A percentile compares a stretch with the other conserved stretches of the same genome.
These are phyloP conservation scores for Hypothenemus hampei DNA, from an alignment of 1,140 invertebrate species.

Conservation along the genomic window DNA sequence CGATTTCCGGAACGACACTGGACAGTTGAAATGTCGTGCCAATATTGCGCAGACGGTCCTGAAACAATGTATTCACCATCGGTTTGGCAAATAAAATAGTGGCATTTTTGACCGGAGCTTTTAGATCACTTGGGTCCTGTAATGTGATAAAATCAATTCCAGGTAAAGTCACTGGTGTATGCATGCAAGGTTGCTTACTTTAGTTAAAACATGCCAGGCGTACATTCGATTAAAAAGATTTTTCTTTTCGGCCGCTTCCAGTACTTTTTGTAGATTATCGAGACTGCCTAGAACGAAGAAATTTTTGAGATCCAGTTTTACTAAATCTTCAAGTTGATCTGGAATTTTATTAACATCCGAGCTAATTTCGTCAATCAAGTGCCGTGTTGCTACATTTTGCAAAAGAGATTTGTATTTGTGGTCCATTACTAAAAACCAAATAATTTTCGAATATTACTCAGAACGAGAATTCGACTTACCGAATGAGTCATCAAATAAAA, in stretches of 20 bases:
- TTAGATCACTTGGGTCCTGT: constrained; percentile 61
- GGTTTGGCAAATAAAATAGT: constrained; percentile 64
- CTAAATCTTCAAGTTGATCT: constrained; percentile 63
- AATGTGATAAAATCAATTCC: neutral
- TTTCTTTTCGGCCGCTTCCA: constrained; percentile 47
- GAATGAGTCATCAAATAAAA: constrained; percentile 83
- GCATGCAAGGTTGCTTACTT: constrained; percentile 1
- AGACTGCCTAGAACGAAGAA: constrained; percentile 76
- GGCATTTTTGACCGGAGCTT: constrained; percentile 63
- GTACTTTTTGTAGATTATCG: constrained; percentile 62
- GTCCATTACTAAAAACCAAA: constrained; percentile 80
- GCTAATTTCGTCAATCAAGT: constrained; percentile 68
- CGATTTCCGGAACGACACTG: constrained; percentile 63
- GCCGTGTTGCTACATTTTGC: constrained; percentile 80
- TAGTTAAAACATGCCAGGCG: constrained; percentile 61
- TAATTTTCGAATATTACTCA: constrained; percentile 3
- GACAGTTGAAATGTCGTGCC: constrained; percentile 60
- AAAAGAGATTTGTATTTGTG: constrained; percentile 87
- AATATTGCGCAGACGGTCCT: constrained; percentile 61
- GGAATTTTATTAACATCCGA: constrained; percentile 50
- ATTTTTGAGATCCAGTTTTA: constrained; percentile 80
- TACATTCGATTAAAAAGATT: constrained; percentile 49
- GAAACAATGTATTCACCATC: constrained; percentile 54
- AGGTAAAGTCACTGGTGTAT: neutral
- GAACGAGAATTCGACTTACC: constrained; percentile 49